Evolutionary conservation across 2,113 vertebrate species (phyloP), one percentile per base, ranked within the genome.

Genomic region (Brachyhypopomus gauderio): DNA sequence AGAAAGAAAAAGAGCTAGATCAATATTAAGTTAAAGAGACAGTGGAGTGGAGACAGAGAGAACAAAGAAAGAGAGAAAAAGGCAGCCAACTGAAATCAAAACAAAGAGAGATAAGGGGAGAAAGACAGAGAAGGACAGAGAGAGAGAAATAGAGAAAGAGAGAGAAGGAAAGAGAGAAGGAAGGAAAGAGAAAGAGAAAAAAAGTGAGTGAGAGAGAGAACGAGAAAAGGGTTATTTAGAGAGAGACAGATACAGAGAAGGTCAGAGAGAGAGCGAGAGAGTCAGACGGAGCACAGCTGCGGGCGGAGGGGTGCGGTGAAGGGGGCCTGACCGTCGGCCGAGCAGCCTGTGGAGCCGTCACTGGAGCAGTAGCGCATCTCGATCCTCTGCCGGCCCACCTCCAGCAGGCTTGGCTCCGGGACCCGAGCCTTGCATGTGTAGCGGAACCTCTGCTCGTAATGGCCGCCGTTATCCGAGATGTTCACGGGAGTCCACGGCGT

Each of bases 311-410:
- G 23, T 34, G 9, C 17, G 20, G 30, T 34, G 11, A 27, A 60
- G 23, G 48, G 78, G 30, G 34, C 60, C 96, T 96, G 87, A 99
- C 97, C 97, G 0, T 98, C 96, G 0, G 97, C 96, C 27, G 95
- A 97, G 89, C 97, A 99, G 9, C 97, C 96, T 0, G 96, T 98
- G 86, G 95, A 95, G 0, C 97, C 97, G 0, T 98, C 97, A 0
- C 96, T 98, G 69, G 97, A 98, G 86, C 97, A 99, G 83, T 98
- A 98, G 0, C 97, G 95, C 97, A 98, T 99, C 89, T 99, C 97
- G 0, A 98, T 98, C 72, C 97, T 92, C 89, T 98, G 97, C 38
- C 97, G 93, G 0, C 97, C 97, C 78, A 99, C 97, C 59, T 99
- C 97, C 56, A 99, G 91, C 81, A 97, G 86, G 80, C 89, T 93